A percentile compares a stretch with the other conserved stretches of the same genome.
These are phyloP conservation scores for Pogonognathellus flavescens DNA, from an alignment of 1,140 invertebrate genomes.

Conservation along the genomic window DNA sequence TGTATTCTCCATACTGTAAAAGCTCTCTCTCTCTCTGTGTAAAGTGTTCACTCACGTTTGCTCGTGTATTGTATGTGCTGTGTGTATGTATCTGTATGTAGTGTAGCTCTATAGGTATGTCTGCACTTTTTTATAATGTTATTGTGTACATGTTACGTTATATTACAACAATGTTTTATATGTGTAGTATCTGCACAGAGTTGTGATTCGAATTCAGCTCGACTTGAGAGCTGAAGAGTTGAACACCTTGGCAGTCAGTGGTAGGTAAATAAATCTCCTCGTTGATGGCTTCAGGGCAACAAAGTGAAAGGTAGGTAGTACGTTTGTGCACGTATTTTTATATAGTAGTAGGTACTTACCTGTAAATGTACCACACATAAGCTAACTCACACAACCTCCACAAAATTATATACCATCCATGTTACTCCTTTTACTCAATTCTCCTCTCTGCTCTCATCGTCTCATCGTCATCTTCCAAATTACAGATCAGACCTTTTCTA, in stretches of 20 bases:
- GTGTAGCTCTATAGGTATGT: not conserved
- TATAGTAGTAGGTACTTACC: no score
- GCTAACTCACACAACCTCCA: no score
- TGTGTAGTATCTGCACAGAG: not conserved
- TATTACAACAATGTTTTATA: not conserved
- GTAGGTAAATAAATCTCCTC: constrained; percentile 46
- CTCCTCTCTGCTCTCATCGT: no score
- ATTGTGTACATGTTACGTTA: not conserved
- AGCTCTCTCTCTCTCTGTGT: no score
- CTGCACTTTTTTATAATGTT: not conserved
- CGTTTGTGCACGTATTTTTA: not conserved
- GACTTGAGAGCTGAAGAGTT: constrained; percentile 33
- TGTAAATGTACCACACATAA: no score
- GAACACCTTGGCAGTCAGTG: constrained; percentile 44
- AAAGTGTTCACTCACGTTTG: constrained; percentile 6
- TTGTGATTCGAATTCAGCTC: constrained; percentile 25
- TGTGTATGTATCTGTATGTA: not conserved
- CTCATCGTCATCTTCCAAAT: no score
- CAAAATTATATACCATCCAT: no score
- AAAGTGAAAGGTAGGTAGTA: constrained; percentile 30
- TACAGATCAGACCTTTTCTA: no score
- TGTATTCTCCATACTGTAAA: no score
- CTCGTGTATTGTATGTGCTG: not conserved
- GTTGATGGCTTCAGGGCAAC: constrained; percentile 2
- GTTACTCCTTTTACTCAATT: no score